Evolutionary conservation across 2,113 vertebrate species (phyloP), one percentile per base, ranked within the genome.

Genomic region (Antigone vipio): DNA sequence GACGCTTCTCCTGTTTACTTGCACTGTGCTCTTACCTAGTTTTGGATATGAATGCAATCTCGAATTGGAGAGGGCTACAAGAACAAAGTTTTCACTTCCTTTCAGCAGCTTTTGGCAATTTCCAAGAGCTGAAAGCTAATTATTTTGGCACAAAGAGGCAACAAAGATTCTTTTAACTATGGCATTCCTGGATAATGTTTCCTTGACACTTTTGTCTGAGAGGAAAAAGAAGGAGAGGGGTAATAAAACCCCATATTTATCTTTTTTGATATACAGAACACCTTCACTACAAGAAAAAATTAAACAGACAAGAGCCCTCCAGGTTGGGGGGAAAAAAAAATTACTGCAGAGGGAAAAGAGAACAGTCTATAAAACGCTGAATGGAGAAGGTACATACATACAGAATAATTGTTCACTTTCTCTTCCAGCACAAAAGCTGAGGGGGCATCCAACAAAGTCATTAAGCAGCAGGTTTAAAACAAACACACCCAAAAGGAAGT

Each of bases 381-480:
- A 82, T 35, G 53, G 49, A 69, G 35, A 90, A 90, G 58, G 75
- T 68, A 85, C 75, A 88, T 49, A 58, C 67, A 88, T 49, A 58
- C 67, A 83, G 75, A 85, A 22, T 91, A 94, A 88, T 85, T 85
- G 69, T 89, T 89, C 87, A 64, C 69, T 85, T 95, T 94, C 60
- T 69, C 30, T 80, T 86, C 66, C 59, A 66, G 35, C 58, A 73
- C 42, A 88, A 88, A 90, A 92, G 91, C 91, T 76, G 87, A 94
- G 30, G 69, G 82, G 81, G 53, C 77, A 94, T 96, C 89, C 94
- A 97, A 87, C 60, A 93, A 95, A 88, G 66, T 66, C 85, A 96
- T 97, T 95, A 96, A 94, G 93, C 87, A 76, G 87, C 40, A 94
- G 62, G 87, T 96, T 94, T 92, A 82, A 94, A 96, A 78, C 93